Base-by-base conservation (phyloP, 2,888 invertebrate species). In the Apeira syringaria region DNA sequence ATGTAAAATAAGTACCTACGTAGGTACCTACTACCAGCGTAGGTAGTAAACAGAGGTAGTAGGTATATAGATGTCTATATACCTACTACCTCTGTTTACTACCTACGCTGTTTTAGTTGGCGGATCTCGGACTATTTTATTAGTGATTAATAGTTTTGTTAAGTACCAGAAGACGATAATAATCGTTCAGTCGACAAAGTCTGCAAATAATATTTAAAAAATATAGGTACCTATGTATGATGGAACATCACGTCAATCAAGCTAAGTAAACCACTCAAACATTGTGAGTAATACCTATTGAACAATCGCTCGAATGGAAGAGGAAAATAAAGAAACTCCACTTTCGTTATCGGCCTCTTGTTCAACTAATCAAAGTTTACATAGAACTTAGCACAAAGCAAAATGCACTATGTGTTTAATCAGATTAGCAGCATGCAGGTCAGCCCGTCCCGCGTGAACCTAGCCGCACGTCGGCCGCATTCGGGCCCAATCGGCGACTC, bases 391-490 rank as follows among this genome's bases (percentile, higher is more conserved):
- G 39, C 47, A 61, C 64, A 59, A 68, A 70, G 75, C 69, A 70
- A 59, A 73, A 70, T 62, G 70, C 68, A 70, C 61, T 66, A 59
- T 66, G 57, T 65, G 56, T 62, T 59, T 83, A 84, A 83, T 84
- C 81, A 78, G 83, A 87, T 87, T 85, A 85, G 73, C 71, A 53
- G 59, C 66, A 71, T 71, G 71, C 80, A 79, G 78, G 80, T 80
- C 78, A 78, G 63, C 71, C 61, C 56, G 72, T 75, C 50, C 67
- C 56, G 55, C 61, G 50, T 73, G 79, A 79, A 74, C 55, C 69
- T 74, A 78, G 75, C 64, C 70, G 62, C 73, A 68, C 59, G 45
- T 49, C 48, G 64, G 64, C 56, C 9, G 33, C 34, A 56, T 50
- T 56, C 55, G 37, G 26, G 10, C 24, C 26, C 25, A 20, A 13